These are phyloP conservation scores for Micoletzkya japonica DNA, from an alignment of 2,888 invertebrate genomes.

Conservation along the genomic window DNA sequence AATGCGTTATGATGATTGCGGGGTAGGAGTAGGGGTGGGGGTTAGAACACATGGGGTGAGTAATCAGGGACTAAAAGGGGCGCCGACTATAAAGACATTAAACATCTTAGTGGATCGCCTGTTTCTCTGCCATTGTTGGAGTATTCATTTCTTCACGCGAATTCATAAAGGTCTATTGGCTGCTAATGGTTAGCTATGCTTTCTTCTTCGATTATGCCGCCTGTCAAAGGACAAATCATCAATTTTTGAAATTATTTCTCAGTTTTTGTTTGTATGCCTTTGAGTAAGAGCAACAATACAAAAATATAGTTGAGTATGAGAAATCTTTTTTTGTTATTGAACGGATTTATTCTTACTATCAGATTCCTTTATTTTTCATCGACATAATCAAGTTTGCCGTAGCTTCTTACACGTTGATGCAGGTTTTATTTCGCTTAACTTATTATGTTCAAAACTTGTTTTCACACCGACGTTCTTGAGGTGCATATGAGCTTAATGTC, in stretches of 20 bases:
- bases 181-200: conserved; percentile 11
- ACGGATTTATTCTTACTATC: not conserved
- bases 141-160: conserved; percentile 26
- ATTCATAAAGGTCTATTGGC: conserved; percentile 24
- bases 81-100: not conserved
- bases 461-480: not conserved
- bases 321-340: conserved; percentile 8
- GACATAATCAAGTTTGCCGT: conserved; percentile 11
- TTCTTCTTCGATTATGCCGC: not conserved
- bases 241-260: not conserved
- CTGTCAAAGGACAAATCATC: not conserved
- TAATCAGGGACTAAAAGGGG: not conserved
- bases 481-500: not conserved
- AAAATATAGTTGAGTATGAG: too few species aligned
- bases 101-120: conserved; percentile 11
- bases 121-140: conserved; percentile 20
- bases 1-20: not conserved
- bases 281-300: not conserved
- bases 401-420: conserved; percentile 2
- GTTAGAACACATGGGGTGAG: not conserved
- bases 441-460: not conserved
- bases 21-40: not conserved
- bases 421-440: not conserved
- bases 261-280: not conserved
- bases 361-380: conserved; percentile 24